These are phyloP conservation scores for Tylochromis polylepis DNA, from an alignment of 2,113 vertebrate genomes.

Conservation along the genomic window DNA sequence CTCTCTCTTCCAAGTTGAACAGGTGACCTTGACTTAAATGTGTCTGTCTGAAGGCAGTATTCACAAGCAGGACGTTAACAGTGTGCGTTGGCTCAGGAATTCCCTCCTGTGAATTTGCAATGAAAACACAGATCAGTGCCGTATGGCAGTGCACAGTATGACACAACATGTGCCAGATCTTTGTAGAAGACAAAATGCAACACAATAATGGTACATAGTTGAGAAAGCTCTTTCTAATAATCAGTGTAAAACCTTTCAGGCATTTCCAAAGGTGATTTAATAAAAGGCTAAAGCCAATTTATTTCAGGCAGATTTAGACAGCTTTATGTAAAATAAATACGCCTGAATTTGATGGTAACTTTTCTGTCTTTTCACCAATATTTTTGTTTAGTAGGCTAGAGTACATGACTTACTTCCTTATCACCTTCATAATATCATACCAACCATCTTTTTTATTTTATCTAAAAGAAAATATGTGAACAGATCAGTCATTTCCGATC, in stretches of 20 bases:
- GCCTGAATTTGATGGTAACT: background rate
- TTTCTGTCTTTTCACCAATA: background rate
- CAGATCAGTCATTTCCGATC: background rate
- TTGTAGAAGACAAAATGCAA: background rate
- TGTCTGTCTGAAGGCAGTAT: background rate
- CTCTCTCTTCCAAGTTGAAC: background rate
- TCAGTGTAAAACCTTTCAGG: background rate
- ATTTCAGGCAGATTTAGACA: background rate
- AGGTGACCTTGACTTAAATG: background rate
- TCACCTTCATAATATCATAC: background rate
- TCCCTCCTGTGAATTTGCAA: slow-evolving; percentile 14
- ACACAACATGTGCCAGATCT: background rate
- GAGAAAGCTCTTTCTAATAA: background rate
- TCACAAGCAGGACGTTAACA: background rate
- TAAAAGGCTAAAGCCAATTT: background rate
- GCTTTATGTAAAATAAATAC: background rate
- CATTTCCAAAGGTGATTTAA: background rate
- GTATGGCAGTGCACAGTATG: background rate
- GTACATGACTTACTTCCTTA: background rate
- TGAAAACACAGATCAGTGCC: slow-evolving; percentile 28
- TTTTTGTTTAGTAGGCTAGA: background rate
- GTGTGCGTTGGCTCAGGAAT: slow-evolving; percentile 7
- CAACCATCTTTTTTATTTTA: background rate
- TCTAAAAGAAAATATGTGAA: background rate
- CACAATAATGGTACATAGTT: background rate